A percentile compares a stretch with the other conserved stretches of the same genome.
Conservation (phyloP, 2,888 invertebrate species). For the Vandiemenella viatica region DNA sequence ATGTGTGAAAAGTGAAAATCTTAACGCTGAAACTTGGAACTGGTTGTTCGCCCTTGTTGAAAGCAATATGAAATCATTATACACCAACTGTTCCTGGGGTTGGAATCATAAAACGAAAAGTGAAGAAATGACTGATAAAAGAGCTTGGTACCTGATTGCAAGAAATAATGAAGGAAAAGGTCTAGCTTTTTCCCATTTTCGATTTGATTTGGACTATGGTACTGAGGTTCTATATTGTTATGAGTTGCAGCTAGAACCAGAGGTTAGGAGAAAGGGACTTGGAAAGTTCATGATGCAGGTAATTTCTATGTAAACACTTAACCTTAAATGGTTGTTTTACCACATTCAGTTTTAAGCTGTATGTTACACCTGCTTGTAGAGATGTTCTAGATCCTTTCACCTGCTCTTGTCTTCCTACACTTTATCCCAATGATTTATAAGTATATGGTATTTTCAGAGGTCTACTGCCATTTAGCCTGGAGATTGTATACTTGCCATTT, state of each 20-base stretch:
- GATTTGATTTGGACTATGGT: slow-evolving; percentile 69
- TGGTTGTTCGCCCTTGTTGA: slow-evolving; percentile 64
- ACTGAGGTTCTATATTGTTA: slow-evolving; percentile 69
- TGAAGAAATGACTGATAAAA: slow-evolving; percentile 55
- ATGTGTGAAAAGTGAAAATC: slow-evolving; percentile 39
- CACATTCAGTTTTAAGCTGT: too few species aligned
- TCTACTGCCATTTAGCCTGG: too few species aligned
- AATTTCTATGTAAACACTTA: too few species aligned
- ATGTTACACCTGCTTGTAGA: too few species aligned
- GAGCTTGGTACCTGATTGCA: slow-evolving; percentile 38
- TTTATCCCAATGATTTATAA: too few species aligned
- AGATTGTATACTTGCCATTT: too few species aligned
- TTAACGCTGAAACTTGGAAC: slow-evolving; percentile 39
- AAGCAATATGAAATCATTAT: slow-evolving; percentile 63
- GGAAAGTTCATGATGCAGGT: slow-evolving; percentile 69
- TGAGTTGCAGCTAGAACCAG: slow-evolving; percentile 67
- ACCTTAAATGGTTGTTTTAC: too few species aligned
- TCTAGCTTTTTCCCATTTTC: slow-evolving; percentile 64
- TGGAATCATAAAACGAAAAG: slow-evolving; percentile 61
- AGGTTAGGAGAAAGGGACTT: slow-evolving; percentile 58
- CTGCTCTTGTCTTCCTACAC: too few species aligned
- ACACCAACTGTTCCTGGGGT: slow-evolving; percentile 63
- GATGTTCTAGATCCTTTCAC: too few species aligned
- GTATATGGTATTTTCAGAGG: too few species aligned
- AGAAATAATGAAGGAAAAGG: neutral